phyloP scores from a whole-genome alignment of 2,888 invertebrate species.

The Cephus spinipes region DNA sequence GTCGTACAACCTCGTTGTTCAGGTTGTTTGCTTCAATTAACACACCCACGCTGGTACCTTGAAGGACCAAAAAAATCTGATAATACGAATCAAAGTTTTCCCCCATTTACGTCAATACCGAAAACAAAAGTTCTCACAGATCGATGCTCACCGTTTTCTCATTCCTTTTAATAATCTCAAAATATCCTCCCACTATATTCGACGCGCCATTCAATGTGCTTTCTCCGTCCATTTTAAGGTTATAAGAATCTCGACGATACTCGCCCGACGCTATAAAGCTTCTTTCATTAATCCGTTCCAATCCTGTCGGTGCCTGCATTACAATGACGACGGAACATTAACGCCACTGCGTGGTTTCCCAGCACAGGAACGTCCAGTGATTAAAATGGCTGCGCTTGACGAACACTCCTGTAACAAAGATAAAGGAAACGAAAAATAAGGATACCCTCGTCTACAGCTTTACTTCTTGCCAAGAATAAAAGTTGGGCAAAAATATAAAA shows the following conservation, averaged over 20 bases:
- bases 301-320: not conserved
- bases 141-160: not conserved
- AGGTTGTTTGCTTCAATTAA: not conserved
- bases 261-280: constrained; percentile 1
- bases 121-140: not conserved
- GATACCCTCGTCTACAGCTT: too few species aligned
- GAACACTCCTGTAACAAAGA: not conserved
- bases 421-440: not conserved
- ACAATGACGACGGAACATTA: not conserved
- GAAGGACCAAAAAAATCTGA: not conserved
- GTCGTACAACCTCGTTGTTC: not conserved
- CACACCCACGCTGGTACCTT: too few species aligned
- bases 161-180: not conserved
- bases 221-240: constrained; percentile 19
- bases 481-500: not conserved
- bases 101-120: not conserved
- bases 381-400: not conserved
- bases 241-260: not conserved
- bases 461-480: not conserved
- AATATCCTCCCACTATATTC: not conserved
- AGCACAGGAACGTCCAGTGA: not conserved
- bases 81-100: not conserved
- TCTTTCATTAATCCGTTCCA: not conserved
- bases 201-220: not conserved
- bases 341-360: not conserved